phyloP scores from a whole-genome alignment of 2,797 vertebrate species.

The Petrocephalus sullivani region DNA sequence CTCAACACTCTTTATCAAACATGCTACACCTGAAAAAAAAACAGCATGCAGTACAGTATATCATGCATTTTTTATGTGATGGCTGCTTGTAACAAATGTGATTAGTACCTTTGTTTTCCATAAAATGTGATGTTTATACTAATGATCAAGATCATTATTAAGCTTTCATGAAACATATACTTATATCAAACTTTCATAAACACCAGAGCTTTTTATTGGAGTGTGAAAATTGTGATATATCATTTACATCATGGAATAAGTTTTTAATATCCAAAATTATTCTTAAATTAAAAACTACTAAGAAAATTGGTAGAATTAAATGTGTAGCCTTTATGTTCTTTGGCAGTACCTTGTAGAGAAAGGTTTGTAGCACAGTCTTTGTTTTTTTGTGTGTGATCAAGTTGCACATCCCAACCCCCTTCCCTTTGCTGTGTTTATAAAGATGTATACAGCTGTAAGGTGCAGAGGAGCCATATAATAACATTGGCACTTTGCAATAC shows the following conservation, averaged over 20 bases:
- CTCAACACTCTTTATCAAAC: not conserved
- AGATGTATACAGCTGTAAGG: not conserved
- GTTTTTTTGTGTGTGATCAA: not conserved
- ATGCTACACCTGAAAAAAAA: not conserved
- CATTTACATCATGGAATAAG: not conserved
- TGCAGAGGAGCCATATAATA: not conserved
- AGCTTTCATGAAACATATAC: not conserved
- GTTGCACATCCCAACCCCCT: not conserved
- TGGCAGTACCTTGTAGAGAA: not conserved
- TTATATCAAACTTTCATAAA: not conserved
- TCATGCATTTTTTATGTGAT: not conserved
- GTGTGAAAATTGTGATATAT: not conserved
- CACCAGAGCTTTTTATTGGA: not conserved
- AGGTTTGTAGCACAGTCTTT: not conserved
- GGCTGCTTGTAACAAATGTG: not conserved
- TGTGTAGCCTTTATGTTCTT: not conserved
- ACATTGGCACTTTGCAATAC: not conserved
- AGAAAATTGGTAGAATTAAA: not conserved
- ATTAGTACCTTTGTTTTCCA: not conserved
- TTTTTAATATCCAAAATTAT: not conserved
- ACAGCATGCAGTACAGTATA: not conserved
- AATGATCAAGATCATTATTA: not conserved
- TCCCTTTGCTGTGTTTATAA: not conserved
- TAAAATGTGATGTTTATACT: not conserved
- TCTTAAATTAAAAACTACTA: not conserved